Conservation (phyloP, 2,888 invertebrate species). For the Dryocosmus kuriphilus region DNA sequence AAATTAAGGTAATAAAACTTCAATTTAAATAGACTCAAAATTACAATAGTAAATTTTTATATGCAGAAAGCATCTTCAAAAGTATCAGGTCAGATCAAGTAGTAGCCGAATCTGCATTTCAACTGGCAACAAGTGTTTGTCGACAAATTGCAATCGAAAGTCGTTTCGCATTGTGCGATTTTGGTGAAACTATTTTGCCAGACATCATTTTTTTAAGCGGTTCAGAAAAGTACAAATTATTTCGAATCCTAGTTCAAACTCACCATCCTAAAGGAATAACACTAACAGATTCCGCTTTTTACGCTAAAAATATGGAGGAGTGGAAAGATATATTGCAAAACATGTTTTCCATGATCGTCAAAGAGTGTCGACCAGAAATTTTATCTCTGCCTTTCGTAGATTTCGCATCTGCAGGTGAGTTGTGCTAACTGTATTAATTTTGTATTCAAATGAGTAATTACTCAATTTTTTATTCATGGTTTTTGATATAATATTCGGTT, state of each 20-base stretch:
- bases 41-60: conserved; percentile 43
- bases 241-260: conserved; percentile 78
- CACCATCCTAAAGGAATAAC: conserved; percentile 79
- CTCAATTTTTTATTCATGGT: too few species aligned
- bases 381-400: conserved; percentile 60
- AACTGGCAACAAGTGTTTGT: conserved; percentile 63
- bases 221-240: conserved; percentile 77
- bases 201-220: conserved; percentile 75
- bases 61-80: conserved; percentile 57
- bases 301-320: conserved; percentile 74
- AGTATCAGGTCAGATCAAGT: conserved; percentile 54
- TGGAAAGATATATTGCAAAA: conserved; percentile 77
- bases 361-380: conserved; percentile 65
- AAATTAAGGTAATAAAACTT: conserved; percentile 20
- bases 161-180: conserved; percentile 79
- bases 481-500: too few species aligned
- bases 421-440: neutral
- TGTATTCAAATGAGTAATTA: too few species aligned
- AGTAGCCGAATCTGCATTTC: conserved; percentile 61
- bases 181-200: conserved; percentile 78
- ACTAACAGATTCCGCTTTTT: conserved; percentile 70
- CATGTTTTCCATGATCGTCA: conserved; percentile 68
- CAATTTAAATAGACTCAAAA: neutral
- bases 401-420: conserved; percentile 69
- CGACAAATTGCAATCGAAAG: conserved; percentile 79